Evolutionary conservation across 2,113 vertebrate species (phyloP).

Genomic region (Lates calcarifer): DNA sequence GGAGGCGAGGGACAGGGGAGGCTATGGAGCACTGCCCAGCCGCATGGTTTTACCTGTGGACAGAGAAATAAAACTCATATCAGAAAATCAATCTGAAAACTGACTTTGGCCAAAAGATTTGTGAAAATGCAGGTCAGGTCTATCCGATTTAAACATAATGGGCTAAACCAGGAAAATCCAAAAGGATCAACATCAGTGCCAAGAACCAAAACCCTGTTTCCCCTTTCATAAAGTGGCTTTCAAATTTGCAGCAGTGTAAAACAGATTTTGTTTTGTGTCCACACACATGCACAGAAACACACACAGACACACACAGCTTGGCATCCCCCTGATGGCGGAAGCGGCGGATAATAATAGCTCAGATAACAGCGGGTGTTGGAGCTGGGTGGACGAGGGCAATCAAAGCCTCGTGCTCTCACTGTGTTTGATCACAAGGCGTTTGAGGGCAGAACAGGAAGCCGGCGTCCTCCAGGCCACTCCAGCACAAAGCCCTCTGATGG

Average conservation of each 20-base stretch:
- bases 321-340: slow-evolving; percentile 23
- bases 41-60: slow-evolving; percentile 72
- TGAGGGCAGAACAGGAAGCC: neutral
- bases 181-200: neutral
- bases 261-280: neutral
- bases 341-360: slow-evolving; percentile 54
- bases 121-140: neutral
- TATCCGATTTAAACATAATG: neutral
- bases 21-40: slow-evolving; percentile 73
- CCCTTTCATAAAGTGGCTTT: slow-evolving; percentile 30
- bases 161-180: neutral
- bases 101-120: neutral
- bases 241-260: slow-evolving; percentile 4
- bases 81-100: neutral
- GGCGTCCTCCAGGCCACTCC: neutral
- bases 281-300: neutral
- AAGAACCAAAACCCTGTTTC: neutral
- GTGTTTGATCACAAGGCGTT: slow-evolving; percentile 24
- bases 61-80: no score
- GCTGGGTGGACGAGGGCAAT: slow-evolving; percentile 20
- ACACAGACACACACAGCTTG: slow-evolving; percentile 5
- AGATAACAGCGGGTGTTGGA: slow-evolving; percentile 15
- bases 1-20: slow-evolving; percentile 51
- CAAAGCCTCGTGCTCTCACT: neutral
- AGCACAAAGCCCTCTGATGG: neutral